Evolutionary conservation across 2,888 invertebrate species (phyloP).

Genomic region (Lysandra coridon): DNA sequence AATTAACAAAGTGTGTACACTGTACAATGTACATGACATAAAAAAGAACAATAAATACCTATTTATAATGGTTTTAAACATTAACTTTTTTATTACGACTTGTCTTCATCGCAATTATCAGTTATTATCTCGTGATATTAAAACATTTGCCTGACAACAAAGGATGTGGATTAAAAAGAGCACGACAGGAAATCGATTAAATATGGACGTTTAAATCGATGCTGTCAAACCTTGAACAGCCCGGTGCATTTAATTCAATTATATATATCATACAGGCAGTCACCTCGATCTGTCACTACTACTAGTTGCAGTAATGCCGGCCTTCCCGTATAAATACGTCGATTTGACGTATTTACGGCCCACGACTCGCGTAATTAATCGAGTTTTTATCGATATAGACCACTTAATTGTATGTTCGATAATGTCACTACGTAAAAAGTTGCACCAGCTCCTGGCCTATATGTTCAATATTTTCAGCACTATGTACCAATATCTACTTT

Average conservation of each 20-base stretch:
- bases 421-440: neutral
- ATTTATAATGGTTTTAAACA: no score
- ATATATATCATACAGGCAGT: slow-evolving; percentile 51
- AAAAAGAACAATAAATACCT: neutral
- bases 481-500: neutral
- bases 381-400: slow-evolving; percentile 16
- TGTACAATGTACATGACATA: neutral
- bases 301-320: slow-evolving; percentile 53
- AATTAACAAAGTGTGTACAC: neutral
- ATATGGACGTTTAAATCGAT: slow-evolving; percentile 26
- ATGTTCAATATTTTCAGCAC: neutral
- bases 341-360: slow-evolving; percentile 52
- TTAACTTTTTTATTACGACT: neutral
- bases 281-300: slow-evolving; percentile 60
- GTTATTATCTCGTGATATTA: neutral
- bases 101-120: neutral
- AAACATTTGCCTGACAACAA: slow-evolving; percentile 7
- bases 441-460: neutral
- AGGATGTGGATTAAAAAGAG: neutral
- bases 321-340: slow-evolving; percentile 55
- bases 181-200: slow-evolving; percentile 24
- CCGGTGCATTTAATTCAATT: slow-evolving; percentile 25
- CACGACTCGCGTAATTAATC: slow-evolving; percentile 39
- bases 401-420: slow-evolving; percentile 14
- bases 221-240: slow-evolving; percentile 27